phyloP scores from a whole-genome alignment of 1,140 invertebrate species.

The Nomia melanderi region DNA sequence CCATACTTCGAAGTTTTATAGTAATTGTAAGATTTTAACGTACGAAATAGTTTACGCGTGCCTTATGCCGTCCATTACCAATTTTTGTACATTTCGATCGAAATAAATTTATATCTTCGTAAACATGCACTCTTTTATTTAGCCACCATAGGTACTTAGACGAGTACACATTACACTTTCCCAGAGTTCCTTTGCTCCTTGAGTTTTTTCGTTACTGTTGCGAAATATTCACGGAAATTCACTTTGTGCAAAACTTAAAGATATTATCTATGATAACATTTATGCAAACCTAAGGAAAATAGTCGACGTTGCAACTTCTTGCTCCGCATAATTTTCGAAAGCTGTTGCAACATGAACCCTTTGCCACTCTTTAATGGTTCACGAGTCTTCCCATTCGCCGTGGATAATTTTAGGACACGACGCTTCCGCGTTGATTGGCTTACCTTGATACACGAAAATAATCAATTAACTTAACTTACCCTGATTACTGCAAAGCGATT shows the following conservation, averaged over 20 bases:
- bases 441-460: background rate
- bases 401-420: too few species aligned
- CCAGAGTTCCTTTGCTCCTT: background rate
- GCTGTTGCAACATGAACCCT: background rate
- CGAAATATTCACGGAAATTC: background rate
- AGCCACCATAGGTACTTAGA: background rate
- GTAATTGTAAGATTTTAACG: conserved; percentile 26
- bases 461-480: background rate
- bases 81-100: conserved; percentile 43
- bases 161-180: background rate
- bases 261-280: background rate
- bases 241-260: background rate
- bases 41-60: conserved; percentile 39
- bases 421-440: background rate
- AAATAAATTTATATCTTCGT: conserved; percentile 44
- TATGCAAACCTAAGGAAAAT: conserved; percentile 14
- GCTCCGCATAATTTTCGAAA: background rate
- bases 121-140: background rate
- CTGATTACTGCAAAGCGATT: background rate
- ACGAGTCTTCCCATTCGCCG: background rate
- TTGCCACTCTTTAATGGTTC: background rate
- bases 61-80: conserved; percentile 47
- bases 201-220: conserved; percentile 11
- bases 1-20: conserved; percentile 36
- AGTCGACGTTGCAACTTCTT: conserved; percentile 13